Evolutionary conservation across 2,888 invertebrate genomes (phyloP).

Genomic region (Microdon myrmicae): DNA sequence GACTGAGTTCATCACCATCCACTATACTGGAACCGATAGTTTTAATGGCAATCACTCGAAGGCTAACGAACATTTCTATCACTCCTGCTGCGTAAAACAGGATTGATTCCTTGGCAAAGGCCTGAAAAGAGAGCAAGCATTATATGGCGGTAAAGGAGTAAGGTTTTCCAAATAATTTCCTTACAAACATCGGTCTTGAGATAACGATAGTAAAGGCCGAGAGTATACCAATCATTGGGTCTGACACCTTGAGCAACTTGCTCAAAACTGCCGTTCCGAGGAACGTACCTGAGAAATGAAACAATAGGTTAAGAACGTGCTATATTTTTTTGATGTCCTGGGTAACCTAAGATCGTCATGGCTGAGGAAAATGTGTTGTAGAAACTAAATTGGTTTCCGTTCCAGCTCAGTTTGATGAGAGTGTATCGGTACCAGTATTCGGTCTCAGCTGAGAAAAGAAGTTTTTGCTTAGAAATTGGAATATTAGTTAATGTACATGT

Average conservation of each 20-base stretch:
- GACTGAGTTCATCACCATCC: conserved; percentile 63
- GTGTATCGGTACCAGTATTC: conserved; percentile 64
- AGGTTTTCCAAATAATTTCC: conserved; percentile 32
- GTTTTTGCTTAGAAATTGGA: not conserved
- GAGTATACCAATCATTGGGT: conserved; percentile 63
- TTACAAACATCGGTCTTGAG: conserved; percentile 63
- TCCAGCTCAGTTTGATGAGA: conserved; percentile 63
- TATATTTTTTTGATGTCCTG: not conserved
- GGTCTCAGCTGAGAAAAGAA: conserved; percentile 56
- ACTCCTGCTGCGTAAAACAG: conserved; percentile 62
- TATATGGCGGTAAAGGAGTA: not conserved
- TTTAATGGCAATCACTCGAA: conserved; percentile 65
- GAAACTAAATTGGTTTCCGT: conserved; percentile 63
- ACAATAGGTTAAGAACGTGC: not conserved
- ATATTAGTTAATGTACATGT: not conserved
- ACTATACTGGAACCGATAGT: conserved; percentile 64
- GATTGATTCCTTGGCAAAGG: conserved; percentile 59
- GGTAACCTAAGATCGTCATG: conserved; percentile 58
- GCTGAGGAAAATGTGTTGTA: conserved; percentile 62
- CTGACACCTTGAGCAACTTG: conserved; percentile 62
- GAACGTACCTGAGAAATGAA: conserved; percentile 60
- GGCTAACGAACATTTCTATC: conserved; percentile 63
- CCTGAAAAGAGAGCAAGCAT: conserved; percentile 54
- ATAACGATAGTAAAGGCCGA: conserved; percentile 60
- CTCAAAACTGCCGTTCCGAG: conserved; percentile 65